Base-by-base conservation (phyloP, 2,888 invertebrate species). In the Campoplex capitator region DNA sequence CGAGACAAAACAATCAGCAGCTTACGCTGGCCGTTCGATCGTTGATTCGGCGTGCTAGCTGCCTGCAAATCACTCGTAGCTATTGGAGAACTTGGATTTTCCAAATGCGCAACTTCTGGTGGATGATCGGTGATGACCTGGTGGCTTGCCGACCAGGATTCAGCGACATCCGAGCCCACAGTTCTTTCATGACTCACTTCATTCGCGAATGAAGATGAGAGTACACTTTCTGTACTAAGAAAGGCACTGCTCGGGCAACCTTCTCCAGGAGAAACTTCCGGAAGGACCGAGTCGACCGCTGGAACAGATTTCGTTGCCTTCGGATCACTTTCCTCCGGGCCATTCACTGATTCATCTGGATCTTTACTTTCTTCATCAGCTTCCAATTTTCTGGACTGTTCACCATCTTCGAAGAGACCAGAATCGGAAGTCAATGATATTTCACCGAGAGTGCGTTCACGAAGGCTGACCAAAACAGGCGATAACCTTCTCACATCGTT, bases 391-490 rank as follows among this genome's bases (percentile, higher is more conserved):
- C 62, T 77, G 2, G 42, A 7, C 32, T 74, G 74, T 42, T 68
- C 68, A 3, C 75, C 67, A 4, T 86, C 85, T 18, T 88, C 89
- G 62, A 88, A 88, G 18, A 88, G 80, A 18, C 90, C 89, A 13
- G 90, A 89, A 70, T 91, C 91, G 6, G 92, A 90, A 0, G 93
- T 93, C 23, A 94, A 88, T 0, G 93, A 94, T 51, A 94, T 93
- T 77, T 94, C 94, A 45, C 93, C 94, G 1, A 94, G 89, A 0
- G 94, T 94, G 2, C 94, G 91, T 76, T 94, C 94, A 0, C 92
- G 91, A 16, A 92, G 91, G 54, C 94, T 93, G 32, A 94, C 93
- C 84, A 93, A 87, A 18, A 94, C 92, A 76, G 94, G 94, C 6
- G 94, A 94, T 68, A 94, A 89, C 45, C 94, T 91, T 48, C 93